These are phyloP conservation scores for Mus musculus DNA, from an alignment of 2,113 vertebrate species.

Conservation along the genomic window GRCm39 chr17:68729501-68730000, in stretches of 20 bases:
- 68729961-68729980: neutral
- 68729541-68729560: constrained; percentile 69
- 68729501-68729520: constrained; percentile 51
- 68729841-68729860: too few species aligned
- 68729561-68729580: constrained; percentile 59
- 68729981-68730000: neutral
- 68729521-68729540: constrained; percentile 70
- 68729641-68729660: constrained; percentile 53
- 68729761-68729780: neutral
- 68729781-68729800: neutral
- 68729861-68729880: neutral
- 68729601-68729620: constrained; percentile 49
- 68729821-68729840: neutral
- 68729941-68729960: neutral
- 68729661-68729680: constrained; percentile 52
- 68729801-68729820: neutral
- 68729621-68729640: neutral
- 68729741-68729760: constrained; percentile 34
- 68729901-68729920: neutral
- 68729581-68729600: constrained; percentile 59
- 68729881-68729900: neutral
- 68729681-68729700: constrained; percentile 52
- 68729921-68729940: neutral
- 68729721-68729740: constrained; percentile 12
- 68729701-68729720: constrained; percentile 43